Conservation (phyloP, 1,140 invertebrate species). For the Bombus pyrosoma region DNA sequence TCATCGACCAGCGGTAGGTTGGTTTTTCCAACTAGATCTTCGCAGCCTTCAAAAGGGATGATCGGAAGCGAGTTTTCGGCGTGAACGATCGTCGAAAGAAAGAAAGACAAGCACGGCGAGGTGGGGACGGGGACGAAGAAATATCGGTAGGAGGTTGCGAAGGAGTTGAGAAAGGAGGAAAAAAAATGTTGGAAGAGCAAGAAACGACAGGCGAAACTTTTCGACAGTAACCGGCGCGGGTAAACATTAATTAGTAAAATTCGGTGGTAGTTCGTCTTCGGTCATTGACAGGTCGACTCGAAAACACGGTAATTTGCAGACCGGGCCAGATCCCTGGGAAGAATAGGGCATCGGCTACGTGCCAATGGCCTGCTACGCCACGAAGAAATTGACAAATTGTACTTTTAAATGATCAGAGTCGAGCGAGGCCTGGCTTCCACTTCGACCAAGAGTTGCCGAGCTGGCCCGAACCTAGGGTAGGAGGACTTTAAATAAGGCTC, state of each 20-base stretch:
- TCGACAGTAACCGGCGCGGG: background rate
- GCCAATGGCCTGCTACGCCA: constrained; percentile 44
- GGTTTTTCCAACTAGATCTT: no score
- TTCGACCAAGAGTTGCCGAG: constrained; percentile 42
- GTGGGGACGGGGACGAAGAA: background rate
- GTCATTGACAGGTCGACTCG: constrained; percentile 60
- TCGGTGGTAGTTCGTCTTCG: constrained; percentile 60
- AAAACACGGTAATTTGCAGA: constrained; percentile 60
- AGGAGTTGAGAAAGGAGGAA: background rate
- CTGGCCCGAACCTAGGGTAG: constrained; percentile 16
- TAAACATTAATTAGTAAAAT: constrained; percentile 69
- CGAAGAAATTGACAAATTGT: constrained; percentile 72
- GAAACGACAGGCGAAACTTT: background rate
- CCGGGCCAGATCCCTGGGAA: background rate
- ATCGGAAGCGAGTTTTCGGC: background rate
- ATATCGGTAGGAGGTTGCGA: background rate
- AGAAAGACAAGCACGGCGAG: background rate
- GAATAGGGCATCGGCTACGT: constrained; percentile 34
- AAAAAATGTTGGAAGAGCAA: background rate
- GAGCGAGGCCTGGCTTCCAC: constrained; percentile 29
- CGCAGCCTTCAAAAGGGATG: background rate
- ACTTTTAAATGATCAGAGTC: constrained; percentile 68
- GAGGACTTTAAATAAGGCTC: constrained; percentile 69
- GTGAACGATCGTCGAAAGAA: background rate
- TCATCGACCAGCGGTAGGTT: constrained; percentile 37